These are phyloP conservation scores for Himantopus leucocephalus DNA, from an alignment of 2,113 vertebrate genomes.

Conservation along the genomic window DNA sequence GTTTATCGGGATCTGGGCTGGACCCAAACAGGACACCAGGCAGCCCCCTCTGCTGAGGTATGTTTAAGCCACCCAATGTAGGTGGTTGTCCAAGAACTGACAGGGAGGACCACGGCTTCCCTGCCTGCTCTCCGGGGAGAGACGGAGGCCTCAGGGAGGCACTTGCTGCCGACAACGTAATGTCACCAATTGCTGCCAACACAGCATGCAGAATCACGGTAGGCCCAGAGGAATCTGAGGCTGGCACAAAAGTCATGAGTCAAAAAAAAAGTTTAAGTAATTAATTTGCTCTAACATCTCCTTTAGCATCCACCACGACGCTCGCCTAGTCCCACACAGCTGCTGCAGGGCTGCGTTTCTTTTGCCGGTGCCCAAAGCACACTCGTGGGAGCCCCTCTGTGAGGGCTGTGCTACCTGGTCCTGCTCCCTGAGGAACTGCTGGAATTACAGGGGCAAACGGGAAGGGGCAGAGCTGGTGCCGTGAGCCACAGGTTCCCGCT, in stretches of 20 bases:
- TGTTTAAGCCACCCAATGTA: accelerated
- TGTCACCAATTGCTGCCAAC: background rate
- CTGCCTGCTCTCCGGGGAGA: background rate
- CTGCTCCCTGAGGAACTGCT: background rate
- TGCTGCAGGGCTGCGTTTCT: background rate
- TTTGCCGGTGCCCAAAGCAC: background rate
- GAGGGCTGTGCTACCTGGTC: background rate
- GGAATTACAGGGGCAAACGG: background rate
- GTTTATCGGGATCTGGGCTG: background rate
- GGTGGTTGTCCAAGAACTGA: background rate
- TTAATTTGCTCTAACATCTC: background rate
- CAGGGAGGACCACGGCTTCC: background rate
- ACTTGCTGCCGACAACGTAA: background rate
- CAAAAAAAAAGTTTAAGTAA: background rate
- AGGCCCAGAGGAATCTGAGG: background rate
- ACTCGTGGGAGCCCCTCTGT: background rate
- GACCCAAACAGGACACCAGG: background rate
- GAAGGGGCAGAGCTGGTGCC: background rate
- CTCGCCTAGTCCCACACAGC: background rate
- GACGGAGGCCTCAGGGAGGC: background rate
- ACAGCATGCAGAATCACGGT: accelerated
- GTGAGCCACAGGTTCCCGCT: background rate
- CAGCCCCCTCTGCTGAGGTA: background rate
- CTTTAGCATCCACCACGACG: background rate
- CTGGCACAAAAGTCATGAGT: background rate